Base-by-base conservation (phyloP, 2,113 vertebrate species). In the Phyllostomus hastatus region DNA sequence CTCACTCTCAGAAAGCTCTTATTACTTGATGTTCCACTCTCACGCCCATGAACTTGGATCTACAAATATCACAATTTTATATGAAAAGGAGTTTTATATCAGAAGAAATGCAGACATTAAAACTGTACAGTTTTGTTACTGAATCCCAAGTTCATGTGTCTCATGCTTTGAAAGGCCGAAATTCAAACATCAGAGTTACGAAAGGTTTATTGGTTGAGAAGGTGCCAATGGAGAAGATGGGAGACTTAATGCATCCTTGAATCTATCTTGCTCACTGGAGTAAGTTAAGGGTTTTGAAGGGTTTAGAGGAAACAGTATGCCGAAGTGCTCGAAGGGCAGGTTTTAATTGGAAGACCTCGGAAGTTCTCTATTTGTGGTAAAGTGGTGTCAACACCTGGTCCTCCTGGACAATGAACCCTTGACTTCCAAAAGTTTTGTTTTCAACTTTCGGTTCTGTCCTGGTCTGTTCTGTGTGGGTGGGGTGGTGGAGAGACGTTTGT, bases 41-140 rank as follows among this genome's bases (percentile, higher is more conserved):
- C 50, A 76, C 35, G 67, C 5, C 7, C 59, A 46, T 84, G 50
- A 73, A 41, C 66, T 85, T 43, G 50, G 73, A 22, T 50, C 73
- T 89, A 94, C 20, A 88, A 92, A 88, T 24, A 88, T 7, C 8
- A 83, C 12, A 83, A 10, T 92, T 94, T 94, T 93, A 96, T 70
- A 81, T 35, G 70, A 90, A 95, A 69, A 95, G 20, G 54, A 24
- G 54, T 75, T 69, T 93, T 82, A 79, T 66, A 4, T 72, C 69
- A 90, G 64, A 93, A 91, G 38, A 95, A 93, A 92, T 38, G 38
- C 0, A 73, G 19, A 88, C 10, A 94, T 94, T 88, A 81, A 92
- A 85, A 64, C 48, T 61, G 33, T 20, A 61, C 11, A 79, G 35
- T 88, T 66, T 88, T 64, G 80, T 64, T 20, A 46, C 57, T 43